A percentile compares a stretch with the other conserved stretches of the same genome.
phyloP scores from a whole-genome alignment of 1,140 invertebrate genomes.

The Mactra quadrangularis region DNA sequence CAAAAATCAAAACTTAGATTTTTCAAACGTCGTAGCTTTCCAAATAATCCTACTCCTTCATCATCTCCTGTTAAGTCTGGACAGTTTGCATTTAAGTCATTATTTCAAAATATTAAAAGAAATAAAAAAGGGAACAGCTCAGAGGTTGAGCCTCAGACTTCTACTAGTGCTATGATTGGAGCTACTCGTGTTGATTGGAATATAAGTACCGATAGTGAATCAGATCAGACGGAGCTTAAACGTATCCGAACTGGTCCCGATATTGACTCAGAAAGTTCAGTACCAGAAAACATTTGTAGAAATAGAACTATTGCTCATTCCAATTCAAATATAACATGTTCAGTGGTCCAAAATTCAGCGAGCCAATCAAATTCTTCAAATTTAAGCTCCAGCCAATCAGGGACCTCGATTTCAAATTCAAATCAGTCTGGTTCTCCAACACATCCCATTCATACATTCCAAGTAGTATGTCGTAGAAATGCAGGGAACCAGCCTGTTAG shows the following conservation, averaged over 20 bases:
- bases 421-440: constrained; percentile 5
- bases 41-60: constrained; percentile 26
- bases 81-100: constrained; percentile 36
- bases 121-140: constrained; percentile 14
- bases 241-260: constrained; percentile 28
- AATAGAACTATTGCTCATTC: background rate
- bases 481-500: constrained; percentile 6
- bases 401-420: constrained; percentile 7
- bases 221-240: constrained; percentile 36
- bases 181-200: constrained; percentile 3
- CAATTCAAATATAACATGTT: background rate
- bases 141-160: background rate
- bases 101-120: constrained; percentile 56
- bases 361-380: constrained; percentile 17
- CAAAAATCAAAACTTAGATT: constrained; percentile 43
- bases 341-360: constrained; percentile 13
- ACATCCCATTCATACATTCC: constrained; percentile 62
- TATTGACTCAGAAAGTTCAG: constrained; percentile 3
- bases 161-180: background rate
- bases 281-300: background rate
- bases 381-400: constrained; percentile 20
- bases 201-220: constrained; percentile 23
- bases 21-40: constrained; percentile 49
- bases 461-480: constrained; percentile 11
- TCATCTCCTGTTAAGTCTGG: constrained; percentile 39